A percentile compares a stretch with the other conserved stretches of the same genome.
Evolutionary conservation across 2,888 invertebrate genomes (phyloP).

Genomic region (Anoncus sp.): DNA sequence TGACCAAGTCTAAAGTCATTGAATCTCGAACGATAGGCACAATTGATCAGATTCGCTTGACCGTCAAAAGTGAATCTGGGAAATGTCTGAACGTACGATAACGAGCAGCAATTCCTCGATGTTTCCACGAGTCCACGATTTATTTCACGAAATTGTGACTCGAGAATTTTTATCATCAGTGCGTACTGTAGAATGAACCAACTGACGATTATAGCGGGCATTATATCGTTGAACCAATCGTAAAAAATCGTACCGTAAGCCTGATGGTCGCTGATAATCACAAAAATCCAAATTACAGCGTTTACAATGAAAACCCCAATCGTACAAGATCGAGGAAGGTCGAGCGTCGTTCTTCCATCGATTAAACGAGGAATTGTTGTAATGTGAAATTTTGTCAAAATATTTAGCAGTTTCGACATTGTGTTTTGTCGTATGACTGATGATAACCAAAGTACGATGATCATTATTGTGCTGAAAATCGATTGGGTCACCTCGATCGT

Average conservation of each 20-base stretch:
- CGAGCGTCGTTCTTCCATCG: neutral
- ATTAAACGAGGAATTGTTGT: neutral
- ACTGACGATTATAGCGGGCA: constrained; percentile 50
- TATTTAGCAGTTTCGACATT: constrained; percentile 21
- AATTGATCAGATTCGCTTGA: neutral
- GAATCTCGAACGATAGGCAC: constrained; percentile 30
- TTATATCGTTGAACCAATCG: constrained; percentile 22
- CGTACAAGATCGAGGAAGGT: neutral
- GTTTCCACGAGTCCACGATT: constrained; percentile 50
- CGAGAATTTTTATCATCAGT: constrained; percentile 45
- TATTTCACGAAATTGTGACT: constrained; percentile 46
- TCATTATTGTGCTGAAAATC: neutral
- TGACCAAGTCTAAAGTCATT: constrained; percentile 39
- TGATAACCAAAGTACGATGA: constrained; percentile 7
- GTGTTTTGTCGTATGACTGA: constrained; percentile 1
- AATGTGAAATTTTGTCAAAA: constrained; percentile 8
- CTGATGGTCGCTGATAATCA: neutral
- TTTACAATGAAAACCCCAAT: constrained; percentile 2
- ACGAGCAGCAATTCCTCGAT: neutral
- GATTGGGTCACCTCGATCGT: constrained; percentile 6
- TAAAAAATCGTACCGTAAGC: neutral
- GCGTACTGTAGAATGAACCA: constrained; percentile 65
- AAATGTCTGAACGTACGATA: constrained; percentile 1
- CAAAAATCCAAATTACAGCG: neutral
- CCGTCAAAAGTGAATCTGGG: neutral